A percentile compares a stretch with the other conserved stretches of the same genome.
Evolutionary conservation across 2,888 invertebrate genomes (phyloP).

Genomic region (Drosophila greeni): DNA sequence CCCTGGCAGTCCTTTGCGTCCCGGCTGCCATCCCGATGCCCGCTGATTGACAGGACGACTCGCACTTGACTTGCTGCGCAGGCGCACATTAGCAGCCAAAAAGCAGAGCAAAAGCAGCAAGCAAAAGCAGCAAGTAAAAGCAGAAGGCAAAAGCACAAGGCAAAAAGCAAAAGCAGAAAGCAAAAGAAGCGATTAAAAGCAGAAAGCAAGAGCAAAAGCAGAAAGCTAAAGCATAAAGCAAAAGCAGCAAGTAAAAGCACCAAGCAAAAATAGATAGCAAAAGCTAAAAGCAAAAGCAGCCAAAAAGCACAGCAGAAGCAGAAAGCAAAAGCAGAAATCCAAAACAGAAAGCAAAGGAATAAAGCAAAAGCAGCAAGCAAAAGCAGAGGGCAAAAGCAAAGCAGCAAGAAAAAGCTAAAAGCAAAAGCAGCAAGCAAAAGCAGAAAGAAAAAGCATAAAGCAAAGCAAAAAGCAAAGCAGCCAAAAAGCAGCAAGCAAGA

Average conservation of each 20-base stretch:
- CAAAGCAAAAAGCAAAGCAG: not conserved
- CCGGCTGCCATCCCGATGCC: conserved; percentile 27
- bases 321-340: not conserved
- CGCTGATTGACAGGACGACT: conserved; percentile 65
- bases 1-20: conserved; percentile 9
- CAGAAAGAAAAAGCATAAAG: not conserved
- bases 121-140: not conserved
- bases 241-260: not conserved
- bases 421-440: not conserved
- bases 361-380: not conserved
- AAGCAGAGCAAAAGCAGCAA: conserved; percentile 6
- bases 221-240: not conserved
- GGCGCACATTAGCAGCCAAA: conserved; percentile 46
- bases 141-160: not conserved
- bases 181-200: not conserved
- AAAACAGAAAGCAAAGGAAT: not conserved
- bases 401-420: not conserved
- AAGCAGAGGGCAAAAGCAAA: not conserved
- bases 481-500: not conserved
- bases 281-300: conserved; percentile 29
- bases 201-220: not conserved
- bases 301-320: not conserved
- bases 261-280: not conserved
- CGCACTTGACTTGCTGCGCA: conserved; percentile 68
- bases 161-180: not conserved